Conservation (phyloP, 2,888 invertebrate species). For the Cataglyphis albicans region DNA sequence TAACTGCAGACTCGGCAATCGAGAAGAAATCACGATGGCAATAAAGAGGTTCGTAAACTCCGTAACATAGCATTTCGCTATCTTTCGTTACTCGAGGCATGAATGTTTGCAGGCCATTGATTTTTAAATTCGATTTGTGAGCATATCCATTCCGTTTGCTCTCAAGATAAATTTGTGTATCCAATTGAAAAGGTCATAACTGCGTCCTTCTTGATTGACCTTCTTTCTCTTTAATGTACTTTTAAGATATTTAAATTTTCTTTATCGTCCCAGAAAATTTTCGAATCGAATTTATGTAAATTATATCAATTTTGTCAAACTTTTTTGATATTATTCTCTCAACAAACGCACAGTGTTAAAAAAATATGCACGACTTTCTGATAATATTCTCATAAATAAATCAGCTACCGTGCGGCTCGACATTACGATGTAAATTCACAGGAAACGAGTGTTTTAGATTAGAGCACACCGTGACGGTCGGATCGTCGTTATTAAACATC, state of each 20-base stretch:
- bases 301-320: neutral
- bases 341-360: neutral
- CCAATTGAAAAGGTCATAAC: constrained; percentile 36
- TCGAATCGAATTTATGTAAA: neutral
- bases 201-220: constrained; percentile 4
- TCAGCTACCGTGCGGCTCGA: neutral
- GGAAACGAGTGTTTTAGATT: constrained; percentile 72
- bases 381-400: constrained; percentile 30
- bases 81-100: constrained; percentile 67
- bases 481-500: constrained; percentile 79
- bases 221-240: neutral
- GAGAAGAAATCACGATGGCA: constrained; percentile 63
- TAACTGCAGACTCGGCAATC: constrained; percentile 50
- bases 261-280: neutral
- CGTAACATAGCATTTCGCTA: constrained; percentile 68
- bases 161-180: constrained; percentile 47
- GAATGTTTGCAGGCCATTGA: constrained; percentile 70
- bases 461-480: constrained; percentile 55
- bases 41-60: constrained; percentile 72
- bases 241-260: neutral
- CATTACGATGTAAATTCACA: constrained; percentile 45
- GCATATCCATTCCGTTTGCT: constrained; percentile 58
- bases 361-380: neutral
- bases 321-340: neutral
- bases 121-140: constrained; percentile 63